Evolutionary conservation across 2,797 vertebrate genomes (phyloP).

Genomic region (Valencia hispanica): DNA sequence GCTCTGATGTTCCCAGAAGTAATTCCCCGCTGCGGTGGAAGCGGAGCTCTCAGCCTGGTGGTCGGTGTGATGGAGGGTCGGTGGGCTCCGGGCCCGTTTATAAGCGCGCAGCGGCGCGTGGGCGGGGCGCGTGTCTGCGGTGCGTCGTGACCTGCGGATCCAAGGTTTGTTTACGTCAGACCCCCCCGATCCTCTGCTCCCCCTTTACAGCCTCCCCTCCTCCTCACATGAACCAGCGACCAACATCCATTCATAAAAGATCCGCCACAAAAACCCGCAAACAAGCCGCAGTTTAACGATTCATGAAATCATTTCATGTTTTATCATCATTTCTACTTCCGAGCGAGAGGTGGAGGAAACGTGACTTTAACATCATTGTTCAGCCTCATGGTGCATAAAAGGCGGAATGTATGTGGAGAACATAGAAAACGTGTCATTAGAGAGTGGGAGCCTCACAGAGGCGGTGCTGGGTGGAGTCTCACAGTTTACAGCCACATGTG

Average conservation of each 20-base stretch:
- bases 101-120: slow-evolving; percentile 16
- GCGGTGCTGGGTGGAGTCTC: background rate
- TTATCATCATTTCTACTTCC: background rate
- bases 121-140: slow-evolving; percentile 42
- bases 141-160: slow-evolving; percentile 64
- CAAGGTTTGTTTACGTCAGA: slow-evolving; percentile 69
- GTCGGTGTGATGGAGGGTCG: background rate
- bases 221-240: slow-evolving; percentile 5
- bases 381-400: background rate
- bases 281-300: background rate
- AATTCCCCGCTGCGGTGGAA: background rate
- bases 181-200: background rate
- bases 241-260: slow-evolving; percentile 69
- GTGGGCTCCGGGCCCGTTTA: slow-evolving; percentile 42
- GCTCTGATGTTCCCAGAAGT: background rate
- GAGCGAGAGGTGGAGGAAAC: background rate
- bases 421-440: background rate
- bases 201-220: slow-evolving; percentile 8
- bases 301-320: background rate
- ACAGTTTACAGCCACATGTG: background rate
- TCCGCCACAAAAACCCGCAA: background rate
- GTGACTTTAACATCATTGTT: background rate
- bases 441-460: background rate
- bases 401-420: background rate
- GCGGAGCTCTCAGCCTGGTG: background rate